Percentiles rank a stretch among this genome's conserved stretches.
These are phyloP conservation scores for Plebejus anna DNA, from an alignment of 2,888 invertebrate genomes.

Conservation along the genomic window DNA sequence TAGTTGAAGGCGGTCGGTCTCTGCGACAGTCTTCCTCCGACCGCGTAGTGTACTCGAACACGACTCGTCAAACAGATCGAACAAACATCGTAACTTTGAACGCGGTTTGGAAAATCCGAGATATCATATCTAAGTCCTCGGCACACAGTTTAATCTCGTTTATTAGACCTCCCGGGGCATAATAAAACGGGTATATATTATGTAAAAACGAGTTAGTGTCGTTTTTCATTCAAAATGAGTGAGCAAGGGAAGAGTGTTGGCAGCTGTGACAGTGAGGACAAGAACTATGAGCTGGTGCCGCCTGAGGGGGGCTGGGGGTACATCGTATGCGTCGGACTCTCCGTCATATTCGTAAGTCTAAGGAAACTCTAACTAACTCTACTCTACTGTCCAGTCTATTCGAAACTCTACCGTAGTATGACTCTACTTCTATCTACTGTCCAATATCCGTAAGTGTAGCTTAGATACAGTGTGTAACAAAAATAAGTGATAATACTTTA, in stretches of 20 bases:
- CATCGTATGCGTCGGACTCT: constrained; percentile 82
- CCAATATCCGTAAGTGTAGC: too few relatives aligned
- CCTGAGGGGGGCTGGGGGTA: constrained; percentile 89
- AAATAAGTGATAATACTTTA: too few relatives aligned
- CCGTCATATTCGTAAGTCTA: constrained; percentile 83
- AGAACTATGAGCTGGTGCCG: constrained; percentile 68
- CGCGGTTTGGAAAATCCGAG: background rate
- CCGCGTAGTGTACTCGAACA: background rate
- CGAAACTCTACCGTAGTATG: too few relatives aligned
- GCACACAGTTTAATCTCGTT: constrained; percentile 5
- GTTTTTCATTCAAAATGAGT: constrained; percentile 48
- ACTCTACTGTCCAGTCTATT: too few relatives aligned
- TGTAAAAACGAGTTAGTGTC: background rate
- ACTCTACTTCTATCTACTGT: too few relatives aligned
- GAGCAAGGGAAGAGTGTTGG: constrained; percentile 46
- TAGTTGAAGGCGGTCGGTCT: background rate
- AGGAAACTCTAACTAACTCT: background rate
- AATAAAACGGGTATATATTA: constrained; percentile 15
- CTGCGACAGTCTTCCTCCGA: background rate
- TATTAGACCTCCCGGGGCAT: constrained; percentile 17
- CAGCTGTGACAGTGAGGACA: constrained; percentile 53
- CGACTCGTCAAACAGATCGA: background rate
- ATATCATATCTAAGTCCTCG: constrained; percentile 12
- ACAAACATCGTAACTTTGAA: constrained; percentile 14
- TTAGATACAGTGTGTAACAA: too few relatives aligned